Base-by-base conservation (phyloP, 2,888 invertebrate genomes). In the Syrphus vitripennis region DNA sequence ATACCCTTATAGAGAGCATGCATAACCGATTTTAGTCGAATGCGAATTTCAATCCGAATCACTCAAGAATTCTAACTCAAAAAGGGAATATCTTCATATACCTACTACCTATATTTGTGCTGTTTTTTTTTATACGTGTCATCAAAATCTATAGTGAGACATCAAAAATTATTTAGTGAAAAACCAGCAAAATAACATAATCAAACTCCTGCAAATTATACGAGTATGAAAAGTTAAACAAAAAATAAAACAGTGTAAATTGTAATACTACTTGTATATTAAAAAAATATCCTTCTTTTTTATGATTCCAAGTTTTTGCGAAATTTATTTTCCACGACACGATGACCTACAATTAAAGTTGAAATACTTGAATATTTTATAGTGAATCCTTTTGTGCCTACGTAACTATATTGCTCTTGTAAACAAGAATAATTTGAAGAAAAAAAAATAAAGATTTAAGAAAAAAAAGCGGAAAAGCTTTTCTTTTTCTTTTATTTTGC, bases 391-490 rank as follows among this genome's bases (percentile, higher is more conserved):
- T 67, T 50, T n/a, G 55, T 86, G 82, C 57, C 77, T 78, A 86
- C 86, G 86, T 86, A 86, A 86, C 77, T 86, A 77, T 6, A 21
- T 77, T 86, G 70, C 72, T 82, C 77, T 86, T 81, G 86, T 86
- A 86, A 86, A 86, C 77, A 86, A 81, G 61, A 45, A 65, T n/a
- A n/a, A 3, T 45, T 48, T 34, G 4, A n/a, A 50, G 37, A 53
- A 48, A 50, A 26, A 37, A 16, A 26, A 42, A 9, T n/a, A 10
- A 26, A n/a, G 12, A n/a, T n/a, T n/a, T n/a, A n/a, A n/a, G n/a
- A n/a, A 70, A 76, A 77, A 86, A 82, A 86, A 77, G 77, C 77
- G 77, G 78, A 86, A 81, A 86, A 86, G 86, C 86, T 86, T 78
- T 86, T n/a, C n/a, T n/a, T n/a, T 63, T 72, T 40, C 34, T 50